These are phyloP conservation scores for Clarias gariepinus DNA, from an alignment of 2,113 vertebrate genomes.

Conservation along the genomic window DNA sequence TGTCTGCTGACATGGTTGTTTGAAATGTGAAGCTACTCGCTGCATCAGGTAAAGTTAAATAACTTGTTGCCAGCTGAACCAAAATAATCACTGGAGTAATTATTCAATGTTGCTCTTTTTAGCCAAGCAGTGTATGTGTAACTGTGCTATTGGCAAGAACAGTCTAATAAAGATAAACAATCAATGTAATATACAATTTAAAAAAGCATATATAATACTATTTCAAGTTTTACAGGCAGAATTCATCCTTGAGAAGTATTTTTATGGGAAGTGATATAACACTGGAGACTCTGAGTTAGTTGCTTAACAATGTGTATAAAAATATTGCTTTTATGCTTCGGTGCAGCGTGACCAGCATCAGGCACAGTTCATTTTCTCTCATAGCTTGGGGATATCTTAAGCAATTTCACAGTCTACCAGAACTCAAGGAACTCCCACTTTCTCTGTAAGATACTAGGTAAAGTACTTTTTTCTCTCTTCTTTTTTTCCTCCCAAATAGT, in stretches of 20 bases:
- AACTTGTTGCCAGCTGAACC: too few species aligned
- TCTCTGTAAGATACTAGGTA: not conserved
- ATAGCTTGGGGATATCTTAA: conserved; percentile 8
- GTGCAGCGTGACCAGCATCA: conserved; percentile 25
- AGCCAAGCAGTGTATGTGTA: not conserved
- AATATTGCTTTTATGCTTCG: conserved; percentile 22
- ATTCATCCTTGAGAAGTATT: not conserved
- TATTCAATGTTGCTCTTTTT: too few species aligned
- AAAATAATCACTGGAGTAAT: too few species aligned
- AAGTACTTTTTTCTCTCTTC: not conserved
- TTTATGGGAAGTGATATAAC: not conserved
- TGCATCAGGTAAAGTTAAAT: too few species aligned
- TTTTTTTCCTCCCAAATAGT: not conserved
- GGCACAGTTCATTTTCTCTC: conserved; percentile 22
- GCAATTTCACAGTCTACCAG: conserved; percentile 8
- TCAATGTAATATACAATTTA: not conserved
- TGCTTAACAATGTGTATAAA: conserved; percentile 14
- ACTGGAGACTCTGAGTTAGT: not conserved
- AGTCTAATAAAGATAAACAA: not conserved
- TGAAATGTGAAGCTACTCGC: too few species aligned
- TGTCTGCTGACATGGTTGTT: too few species aligned
- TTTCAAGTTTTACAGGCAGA: not conserved
- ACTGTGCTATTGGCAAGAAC: not conserved
- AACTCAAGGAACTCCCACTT: not conserved
- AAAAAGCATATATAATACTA: conserved; percentile 5